Evolutionary conservation across 2,113 vertebrate species (phyloP).

Genomic region (Megaceryle torquata): DNA sequence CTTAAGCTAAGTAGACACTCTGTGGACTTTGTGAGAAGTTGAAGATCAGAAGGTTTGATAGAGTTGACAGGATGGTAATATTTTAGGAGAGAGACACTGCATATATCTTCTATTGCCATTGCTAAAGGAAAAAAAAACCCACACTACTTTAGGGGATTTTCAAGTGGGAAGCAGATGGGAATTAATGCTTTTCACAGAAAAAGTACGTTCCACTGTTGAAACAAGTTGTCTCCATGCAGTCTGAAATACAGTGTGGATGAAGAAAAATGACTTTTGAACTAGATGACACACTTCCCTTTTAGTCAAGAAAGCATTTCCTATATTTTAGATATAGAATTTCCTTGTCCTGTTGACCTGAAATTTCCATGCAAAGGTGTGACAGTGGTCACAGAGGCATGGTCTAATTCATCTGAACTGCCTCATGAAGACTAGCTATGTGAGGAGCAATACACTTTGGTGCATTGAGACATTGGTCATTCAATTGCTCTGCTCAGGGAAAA

Average conservation of each 20-base stretch:
- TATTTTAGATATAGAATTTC: not conserved
- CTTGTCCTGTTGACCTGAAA: not conserved
- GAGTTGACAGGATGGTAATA: not conserved
- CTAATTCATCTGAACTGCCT: not conserved
- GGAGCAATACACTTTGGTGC: not conserved
- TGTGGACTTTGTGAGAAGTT: not conserved
- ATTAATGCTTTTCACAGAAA: not conserved
- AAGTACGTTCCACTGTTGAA: not conserved
- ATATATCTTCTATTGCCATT: not conserved
- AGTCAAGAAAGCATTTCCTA: not conserved
- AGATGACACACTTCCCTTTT: not conserved
- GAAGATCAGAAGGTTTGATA: not conserved
- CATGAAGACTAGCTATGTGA: not conserved
- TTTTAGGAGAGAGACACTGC: not conserved
- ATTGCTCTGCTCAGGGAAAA: not conserved
- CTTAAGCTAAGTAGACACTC: not conserved
- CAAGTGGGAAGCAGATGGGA: not conserved
- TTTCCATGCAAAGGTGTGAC: not conserved
- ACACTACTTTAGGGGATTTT: not conserved
- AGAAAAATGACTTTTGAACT: not conserved
- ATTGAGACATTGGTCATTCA: not conserved
- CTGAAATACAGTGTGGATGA: not conserved
- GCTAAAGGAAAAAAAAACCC: not conserved
- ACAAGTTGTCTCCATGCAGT: not conserved
- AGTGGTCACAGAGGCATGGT: not conserved